Percentiles rank a stretch among this genome's conserved stretches.
Evolutionary conservation across 2,113 vertebrate genomes (phyloP).

Genomic region (Peucedramus taeniatus): DNA sequence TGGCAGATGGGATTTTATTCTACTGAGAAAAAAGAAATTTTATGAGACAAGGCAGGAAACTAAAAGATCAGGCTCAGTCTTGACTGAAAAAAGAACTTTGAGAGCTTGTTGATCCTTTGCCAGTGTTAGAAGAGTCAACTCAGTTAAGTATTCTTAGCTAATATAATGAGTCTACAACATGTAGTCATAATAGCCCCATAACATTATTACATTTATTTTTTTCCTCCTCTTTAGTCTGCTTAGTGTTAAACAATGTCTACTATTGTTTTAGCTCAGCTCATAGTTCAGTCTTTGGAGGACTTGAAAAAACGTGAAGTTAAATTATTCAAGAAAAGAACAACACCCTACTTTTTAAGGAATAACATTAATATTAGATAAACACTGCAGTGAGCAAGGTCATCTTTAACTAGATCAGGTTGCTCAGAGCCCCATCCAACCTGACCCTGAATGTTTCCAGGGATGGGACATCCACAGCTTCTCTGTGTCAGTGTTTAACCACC

Average conservation of each 20-base stretch:
- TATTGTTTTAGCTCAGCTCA: neutral
- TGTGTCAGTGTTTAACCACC: neutral
- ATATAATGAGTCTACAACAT: neutral
- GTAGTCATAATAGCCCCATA: neutral
- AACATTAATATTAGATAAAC: neutral
- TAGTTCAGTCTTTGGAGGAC: neutral
- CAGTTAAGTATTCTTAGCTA: neutral
- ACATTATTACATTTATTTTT: neutral
- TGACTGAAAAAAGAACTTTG: neutral
- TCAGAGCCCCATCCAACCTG: neutral
- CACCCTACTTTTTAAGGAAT: neutral
- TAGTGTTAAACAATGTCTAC: neutral
- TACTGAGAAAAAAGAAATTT: neutral
- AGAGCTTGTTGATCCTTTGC: neutral
- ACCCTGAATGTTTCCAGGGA: neutral
- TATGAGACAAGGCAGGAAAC: neutral
- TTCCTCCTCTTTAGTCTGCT: neutral
- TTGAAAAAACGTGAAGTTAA: neutral
- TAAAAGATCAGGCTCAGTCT: neutral
- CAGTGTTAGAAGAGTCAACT: neutral
- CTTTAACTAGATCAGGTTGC: neutral
- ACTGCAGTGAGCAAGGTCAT: neutral
- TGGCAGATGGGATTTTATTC: neutral
- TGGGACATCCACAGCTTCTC: neutral
- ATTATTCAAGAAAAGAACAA: neutral